Evolutionary conservation across 2,113 vertebrate genomes (phyloP), one percentile per base, ranked within the genome.

Genomic region (Microtus montanus): DNA sequence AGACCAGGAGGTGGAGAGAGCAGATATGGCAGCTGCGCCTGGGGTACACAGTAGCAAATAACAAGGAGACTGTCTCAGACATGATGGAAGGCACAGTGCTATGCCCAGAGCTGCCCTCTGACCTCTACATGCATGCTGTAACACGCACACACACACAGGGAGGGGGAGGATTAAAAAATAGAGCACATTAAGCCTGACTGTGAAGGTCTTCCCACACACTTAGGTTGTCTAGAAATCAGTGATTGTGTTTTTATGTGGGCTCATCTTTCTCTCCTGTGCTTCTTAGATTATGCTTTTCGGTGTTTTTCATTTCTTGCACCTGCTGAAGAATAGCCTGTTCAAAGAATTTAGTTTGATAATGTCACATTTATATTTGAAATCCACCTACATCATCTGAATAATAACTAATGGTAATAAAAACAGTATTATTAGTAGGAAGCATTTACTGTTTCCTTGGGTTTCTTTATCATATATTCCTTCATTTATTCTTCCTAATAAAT

Each of bases 251-350:
- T 75, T 24, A 63, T 64, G 12, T 82, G 52, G 28, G 10, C 15
- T 52, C 86, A 52, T 24, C 30, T 77, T 95, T 92, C 41, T 90
- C 33, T 75, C 33, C 52, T 30, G 7, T 70, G 22, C n/a, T 49
- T 78, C 87, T 91, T 79, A 19, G 22, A 74, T 97, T n/a, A 68
- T 66, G 17, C 6, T 71, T 61, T 79, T 38, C 9, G 52, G 7
- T 91, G n/a, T 52, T 95, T 96, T 95, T 93, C 28, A n/a, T 94
- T 89, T 91, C 66, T 7, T 94, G 35, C 33, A 86, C 78, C 66
- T 87, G 44, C 64, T 73, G 61, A 88, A 96, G 63, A 96, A 87
- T 89, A 33, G 66, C 17, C 5, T 88, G 1, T 91, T 96, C 12
- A 94, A 70, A 58, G 47, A 89, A 87, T 92, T 89, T 49, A 28